These are phyloP conservation scores for Meiosimyza decipiens DNA, from an alignment of 2,888 invertebrate genomes.

Conservation along the genomic window DNA sequence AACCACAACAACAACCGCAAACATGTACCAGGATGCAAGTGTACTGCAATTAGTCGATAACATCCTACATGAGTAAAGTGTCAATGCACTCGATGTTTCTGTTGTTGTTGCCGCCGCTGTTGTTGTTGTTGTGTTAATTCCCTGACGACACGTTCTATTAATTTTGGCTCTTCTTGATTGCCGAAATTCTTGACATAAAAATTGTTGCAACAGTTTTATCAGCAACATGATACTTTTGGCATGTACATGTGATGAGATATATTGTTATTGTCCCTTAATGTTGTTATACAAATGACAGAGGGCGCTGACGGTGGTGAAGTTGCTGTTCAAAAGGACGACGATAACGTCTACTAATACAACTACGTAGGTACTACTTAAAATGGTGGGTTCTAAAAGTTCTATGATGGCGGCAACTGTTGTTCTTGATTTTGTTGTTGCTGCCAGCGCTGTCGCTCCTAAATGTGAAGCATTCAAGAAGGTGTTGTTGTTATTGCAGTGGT, in stretches of 20 bases:
- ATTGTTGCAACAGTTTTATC: slow-evolving; percentile 42
- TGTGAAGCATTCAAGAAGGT: slow-evolving; percentile 7
- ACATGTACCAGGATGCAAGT: slow-evolving; percentile 46
- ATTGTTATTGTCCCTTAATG: too few relatives aligned
- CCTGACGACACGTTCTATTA: slow-evolving; percentile 61
- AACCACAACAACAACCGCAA: slow-evolving; percentile 52
- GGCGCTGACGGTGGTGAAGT: slow-evolving; percentile 20
- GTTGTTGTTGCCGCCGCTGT: slow-evolving; percentile 45
- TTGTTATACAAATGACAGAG: slow-evolving; percentile 24
- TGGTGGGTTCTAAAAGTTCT: slow-evolving; percentile 7
- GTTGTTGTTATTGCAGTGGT: slow-evolving; percentile 30
- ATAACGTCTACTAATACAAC: not conserved
- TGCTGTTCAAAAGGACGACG: not conserved
- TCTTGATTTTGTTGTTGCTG: slow-evolving; percentile 6
- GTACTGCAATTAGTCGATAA: slow-evolving; percentile 18
- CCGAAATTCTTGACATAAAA: slow-evolving; percentile 45
- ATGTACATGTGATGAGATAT: slow-evolving; percentile 38
- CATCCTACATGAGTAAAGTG: slow-evolving; percentile 20
- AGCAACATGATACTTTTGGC: slow-evolving; percentile 5
- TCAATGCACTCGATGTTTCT: slow-evolving; percentile 40
- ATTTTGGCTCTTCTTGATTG: slow-evolving; percentile 47
- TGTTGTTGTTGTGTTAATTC: slow-evolving; percentile 46
- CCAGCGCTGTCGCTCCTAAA: not conserved
- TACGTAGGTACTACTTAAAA: slow-evolving; percentile 17
- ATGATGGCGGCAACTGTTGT: slow-evolving; percentile 30